These are phyloP conservation scores for Ciconia stormi DNA, from an alignment of 2,113 vertebrate species.

Conservation along the genomic window DNA sequence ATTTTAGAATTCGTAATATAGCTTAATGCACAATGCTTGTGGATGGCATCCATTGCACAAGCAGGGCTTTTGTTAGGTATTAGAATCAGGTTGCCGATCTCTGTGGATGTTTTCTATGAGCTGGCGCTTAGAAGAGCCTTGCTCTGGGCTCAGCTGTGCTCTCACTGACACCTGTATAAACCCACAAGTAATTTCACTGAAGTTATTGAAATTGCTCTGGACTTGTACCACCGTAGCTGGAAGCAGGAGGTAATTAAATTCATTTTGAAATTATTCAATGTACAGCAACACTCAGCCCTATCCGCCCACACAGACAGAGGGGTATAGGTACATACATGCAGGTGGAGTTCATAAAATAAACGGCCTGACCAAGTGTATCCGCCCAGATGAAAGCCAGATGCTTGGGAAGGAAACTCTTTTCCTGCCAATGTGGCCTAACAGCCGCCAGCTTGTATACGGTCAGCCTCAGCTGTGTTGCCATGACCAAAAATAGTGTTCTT, in stretches of 20 bases:
- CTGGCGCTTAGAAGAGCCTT: neutral
- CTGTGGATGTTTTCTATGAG: neutral
- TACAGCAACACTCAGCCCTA: neutral
- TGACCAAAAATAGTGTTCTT: neutral
- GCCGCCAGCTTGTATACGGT: neutral
- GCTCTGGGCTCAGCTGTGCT: neutral
- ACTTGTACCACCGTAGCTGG: neutral
- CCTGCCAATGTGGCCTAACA: neutral
- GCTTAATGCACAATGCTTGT: neutral
- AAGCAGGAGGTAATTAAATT: neutral
- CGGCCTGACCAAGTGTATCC: neutral
- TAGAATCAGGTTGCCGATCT: neutral
- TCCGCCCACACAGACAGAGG: neutral
- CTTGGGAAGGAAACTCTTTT: conserved; percentile 8
- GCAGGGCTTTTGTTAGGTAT: neutral
- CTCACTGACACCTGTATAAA: neutral
- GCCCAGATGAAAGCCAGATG: conserved; percentile 26
- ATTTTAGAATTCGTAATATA: neutral
- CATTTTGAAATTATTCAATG: neutral
- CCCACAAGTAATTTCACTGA: neutral
- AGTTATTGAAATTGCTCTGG: neutral
- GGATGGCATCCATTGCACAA: neutral
- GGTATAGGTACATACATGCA: neutral
- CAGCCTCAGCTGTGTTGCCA: neutral
- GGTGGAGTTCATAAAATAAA: neutral